Conservation (phyloP, 2,113 vertebrate genomes). For the Lagopus muta region DNA sequence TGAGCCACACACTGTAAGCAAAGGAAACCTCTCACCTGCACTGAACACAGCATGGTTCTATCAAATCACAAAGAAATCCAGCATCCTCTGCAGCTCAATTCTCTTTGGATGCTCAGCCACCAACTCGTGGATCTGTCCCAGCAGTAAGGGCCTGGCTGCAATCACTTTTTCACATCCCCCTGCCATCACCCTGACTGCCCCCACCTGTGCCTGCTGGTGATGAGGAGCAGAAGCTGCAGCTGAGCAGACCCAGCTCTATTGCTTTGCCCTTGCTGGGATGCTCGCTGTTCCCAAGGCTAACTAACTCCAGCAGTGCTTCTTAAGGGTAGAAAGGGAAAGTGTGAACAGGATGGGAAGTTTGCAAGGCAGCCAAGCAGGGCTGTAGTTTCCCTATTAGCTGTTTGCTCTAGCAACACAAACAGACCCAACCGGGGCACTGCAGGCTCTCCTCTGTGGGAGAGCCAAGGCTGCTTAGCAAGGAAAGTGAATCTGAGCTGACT, state of each 20-base stretch:
- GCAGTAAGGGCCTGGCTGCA: background rate
- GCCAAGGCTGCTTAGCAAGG: background rate
- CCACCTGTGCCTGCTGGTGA: background rate
- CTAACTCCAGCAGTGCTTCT: background rate
- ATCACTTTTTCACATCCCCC: background rate
- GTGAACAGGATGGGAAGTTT: background rate
- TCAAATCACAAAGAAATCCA: background rate
- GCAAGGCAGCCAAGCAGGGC: background rate
- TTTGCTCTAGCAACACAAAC: background rate
- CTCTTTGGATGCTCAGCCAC: background rate
- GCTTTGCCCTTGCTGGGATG: background rate
- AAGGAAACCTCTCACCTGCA: background rate
- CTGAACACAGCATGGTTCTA: background rate
- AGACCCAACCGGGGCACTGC: rapidly evolving
- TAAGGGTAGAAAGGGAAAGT: background rate
- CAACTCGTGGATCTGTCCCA: rapidly evolving
- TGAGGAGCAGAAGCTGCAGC: background rate
- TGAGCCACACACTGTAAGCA: background rate
- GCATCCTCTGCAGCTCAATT: background rate
- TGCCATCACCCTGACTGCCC: background rate
- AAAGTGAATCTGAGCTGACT: constrained; percentile 37
- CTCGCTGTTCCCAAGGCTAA: background rate
- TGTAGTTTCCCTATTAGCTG: background rate
- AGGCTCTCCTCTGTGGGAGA: constrained; percentile 14
- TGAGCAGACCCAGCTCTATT: background rate